phyloP scores from a whole-genome alignment of 2,888 invertebrate species.

The Chouioia cunea region DNA sequence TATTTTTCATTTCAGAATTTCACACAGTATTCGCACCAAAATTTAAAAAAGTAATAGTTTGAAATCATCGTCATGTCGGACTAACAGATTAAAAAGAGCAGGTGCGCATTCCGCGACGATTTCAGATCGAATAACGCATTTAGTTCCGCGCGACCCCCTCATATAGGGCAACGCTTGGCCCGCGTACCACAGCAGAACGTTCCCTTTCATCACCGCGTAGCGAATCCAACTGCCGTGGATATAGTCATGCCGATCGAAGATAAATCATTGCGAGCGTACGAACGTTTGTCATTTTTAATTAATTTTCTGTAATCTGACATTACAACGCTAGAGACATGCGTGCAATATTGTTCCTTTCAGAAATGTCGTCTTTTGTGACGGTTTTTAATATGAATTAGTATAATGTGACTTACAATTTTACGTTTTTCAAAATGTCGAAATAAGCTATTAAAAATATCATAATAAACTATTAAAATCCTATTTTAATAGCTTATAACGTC shows the following conservation, averaged over 20 bases:
- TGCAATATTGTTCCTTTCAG: constrained; percentile 12
- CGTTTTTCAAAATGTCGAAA: too few relatives aligned
- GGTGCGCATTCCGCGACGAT: constrained; percentile 22
- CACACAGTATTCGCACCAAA: too few relatives aligned
- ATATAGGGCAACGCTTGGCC: background rate
- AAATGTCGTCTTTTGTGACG: background rate
- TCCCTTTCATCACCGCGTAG: constrained; percentile 1
- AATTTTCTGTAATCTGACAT: constrained; percentile 27
- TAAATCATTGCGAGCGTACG: constrained; percentile 24
- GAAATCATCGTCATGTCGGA: too few relatives aligned
- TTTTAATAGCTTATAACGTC: too few relatives aligned
- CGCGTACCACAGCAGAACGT: background rate
- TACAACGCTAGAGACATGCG: too few relatives aligned
- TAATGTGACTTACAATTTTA: background rate
- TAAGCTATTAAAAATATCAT: too few relatives aligned
- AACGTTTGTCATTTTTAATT: constrained; percentile 43
- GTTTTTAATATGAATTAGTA: background rate
- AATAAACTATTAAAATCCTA: too few relatives aligned
- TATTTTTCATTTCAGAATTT: too few relatives aligned
- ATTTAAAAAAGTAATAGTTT: too few relatives aligned
- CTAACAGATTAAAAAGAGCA: constrained; percentile 6
- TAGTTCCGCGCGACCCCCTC: constrained; percentile 1
- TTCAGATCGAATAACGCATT: constrained; percentile 12
- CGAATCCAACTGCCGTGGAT: constrained; percentile 15
- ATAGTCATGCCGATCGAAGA: constrained; percentile 21